A percentile compares a stretch with the other conserved stretches of the same genome.
These are phyloP conservation scores for Sanderia malayensis DNA, from an alignment of 30 jellyfish, hydroid and myxozoan species.

Conservation along the genomic window DNA sequence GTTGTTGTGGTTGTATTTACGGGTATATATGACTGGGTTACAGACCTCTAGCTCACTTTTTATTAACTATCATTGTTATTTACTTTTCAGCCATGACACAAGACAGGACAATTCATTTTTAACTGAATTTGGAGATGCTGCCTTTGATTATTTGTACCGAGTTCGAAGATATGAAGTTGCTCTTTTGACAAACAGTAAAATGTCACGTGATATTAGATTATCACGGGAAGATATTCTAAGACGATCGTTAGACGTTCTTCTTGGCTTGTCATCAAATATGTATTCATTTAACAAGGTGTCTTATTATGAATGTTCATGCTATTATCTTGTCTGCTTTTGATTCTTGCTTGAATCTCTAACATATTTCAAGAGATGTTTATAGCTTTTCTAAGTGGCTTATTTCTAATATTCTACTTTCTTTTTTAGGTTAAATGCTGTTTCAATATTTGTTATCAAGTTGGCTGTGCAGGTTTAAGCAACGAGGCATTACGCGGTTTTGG, in stretches of 20 bases:
- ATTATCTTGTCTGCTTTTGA: no score
- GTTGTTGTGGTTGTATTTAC: no score
- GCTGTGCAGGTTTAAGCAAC: conserved; percentile 68
- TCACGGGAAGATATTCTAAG: conserved; percentile 45
- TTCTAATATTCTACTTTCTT: background rate
- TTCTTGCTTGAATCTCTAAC: no score
- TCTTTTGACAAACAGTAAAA: conserved; percentile 24
- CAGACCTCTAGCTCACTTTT: no score
- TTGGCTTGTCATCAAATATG: conserved; percentile 75
- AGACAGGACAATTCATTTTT: conserved; percentile 13
- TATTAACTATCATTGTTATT: no score
- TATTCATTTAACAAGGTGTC: conserved; percentile 30
- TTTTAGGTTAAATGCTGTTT: conserved; percentile 59
- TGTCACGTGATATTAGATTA: background rate
- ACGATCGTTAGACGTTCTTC: conserved; percentile 66
- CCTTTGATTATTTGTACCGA: conserved; percentile 73
- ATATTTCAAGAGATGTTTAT: no score
- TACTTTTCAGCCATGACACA: conserved; percentile 19
- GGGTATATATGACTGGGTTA: no score
- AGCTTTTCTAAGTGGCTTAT: no score
- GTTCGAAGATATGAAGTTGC: conserved; percentile 39
- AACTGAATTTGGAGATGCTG: conserved; percentile 70
- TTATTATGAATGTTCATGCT: no score
- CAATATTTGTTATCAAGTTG: conserved; percentile 24
- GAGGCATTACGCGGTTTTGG: conserved; percentile 49